A percentile compares a stretch with the other conserved stretches of the same genome.
These are phyloP conservation scores for Agrilus biguttatus DNA, from an alignment of 2,888 invertebrate genomes.

Conservation along the genomic window DNA sequence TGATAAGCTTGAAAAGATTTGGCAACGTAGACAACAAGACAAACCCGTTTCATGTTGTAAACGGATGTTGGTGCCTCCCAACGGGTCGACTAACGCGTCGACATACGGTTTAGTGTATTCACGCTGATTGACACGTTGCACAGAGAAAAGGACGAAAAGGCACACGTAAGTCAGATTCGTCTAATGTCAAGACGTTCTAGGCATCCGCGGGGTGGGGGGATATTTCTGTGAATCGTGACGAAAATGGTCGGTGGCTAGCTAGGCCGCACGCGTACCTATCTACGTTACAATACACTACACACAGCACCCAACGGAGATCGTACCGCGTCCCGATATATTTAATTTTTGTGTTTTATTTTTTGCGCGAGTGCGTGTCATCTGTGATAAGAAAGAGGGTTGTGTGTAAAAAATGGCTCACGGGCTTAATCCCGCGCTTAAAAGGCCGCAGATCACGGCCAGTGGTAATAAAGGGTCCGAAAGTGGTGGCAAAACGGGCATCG, in stretches of 20 bases:
- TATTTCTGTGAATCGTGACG: conserved; percentile 33
- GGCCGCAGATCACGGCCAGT: conserved; percentile 23
- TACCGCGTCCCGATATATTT: no score
- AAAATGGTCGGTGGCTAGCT: conserved; percentile 41
- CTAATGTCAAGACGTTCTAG: conserved; percentile 50
- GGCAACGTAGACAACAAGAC: conserved; percentile 40
- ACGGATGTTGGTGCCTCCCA: conserved; percentile 48
- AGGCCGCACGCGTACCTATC: conserved; percentile 7
- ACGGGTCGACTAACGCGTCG: conserved; percentile 25
- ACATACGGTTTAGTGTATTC: conserved; percentile 28
- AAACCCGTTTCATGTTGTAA: conserved; percentile 51
- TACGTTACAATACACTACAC: not conserved
- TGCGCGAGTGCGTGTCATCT: no score
- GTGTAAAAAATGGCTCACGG: conserved; percentile 41
- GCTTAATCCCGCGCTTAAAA: conserved; percentile 37
- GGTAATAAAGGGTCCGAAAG: conserved; percentile 35
- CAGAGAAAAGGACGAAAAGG: conserved; percentile 6
- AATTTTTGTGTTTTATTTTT: no score
- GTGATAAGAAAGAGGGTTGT: not conserved
- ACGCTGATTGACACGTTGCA: conserved; percentile 17
- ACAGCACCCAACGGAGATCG: no score
- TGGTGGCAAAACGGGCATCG: conserved; percentile 40
- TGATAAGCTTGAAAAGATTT: conserved; percentile 15
- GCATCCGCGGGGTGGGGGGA: conserved; percentile 32
- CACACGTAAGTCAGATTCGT: conserved; percentile 39